phyloP scores from a whole-genome alignment of 2,113 vertebrate species.

The Agapornis roseicollis region DNA sequence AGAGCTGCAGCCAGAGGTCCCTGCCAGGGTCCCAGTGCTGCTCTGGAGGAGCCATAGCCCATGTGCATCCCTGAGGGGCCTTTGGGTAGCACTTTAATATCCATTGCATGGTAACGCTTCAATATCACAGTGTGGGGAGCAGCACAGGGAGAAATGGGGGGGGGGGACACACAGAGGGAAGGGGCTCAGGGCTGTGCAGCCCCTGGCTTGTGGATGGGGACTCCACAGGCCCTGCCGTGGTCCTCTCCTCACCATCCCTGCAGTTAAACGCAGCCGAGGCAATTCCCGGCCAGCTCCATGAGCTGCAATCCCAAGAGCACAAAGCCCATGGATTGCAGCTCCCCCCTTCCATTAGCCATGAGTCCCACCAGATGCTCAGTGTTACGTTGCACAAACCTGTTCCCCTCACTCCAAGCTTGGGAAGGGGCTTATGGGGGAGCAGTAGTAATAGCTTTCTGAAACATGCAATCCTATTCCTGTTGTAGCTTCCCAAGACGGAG shows the following conservation, averaged over 20 bases:
- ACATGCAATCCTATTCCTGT: neutral
- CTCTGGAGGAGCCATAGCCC: neutral
- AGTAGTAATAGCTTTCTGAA: rapidly evolving
- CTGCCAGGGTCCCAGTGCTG: neutral
- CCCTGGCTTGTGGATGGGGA: rapidly evolving
- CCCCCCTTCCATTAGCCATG: rapidly evolving
- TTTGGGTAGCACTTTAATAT: rapidly evolving
- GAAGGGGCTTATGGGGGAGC: neutral
- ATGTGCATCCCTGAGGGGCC: rapidly evolving
- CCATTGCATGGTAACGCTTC: neutral
- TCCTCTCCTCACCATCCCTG: neutral
- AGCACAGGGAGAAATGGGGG: too few species aligned
- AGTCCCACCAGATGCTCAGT: neutral
- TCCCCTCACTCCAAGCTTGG: neutral
- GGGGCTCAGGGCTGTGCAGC: rapidly evolving
- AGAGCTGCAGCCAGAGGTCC: neutral
- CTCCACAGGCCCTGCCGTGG: neutral
- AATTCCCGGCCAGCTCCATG: neutral
- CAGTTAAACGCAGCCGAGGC: rapidly evolving
- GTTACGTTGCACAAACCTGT: neutral
- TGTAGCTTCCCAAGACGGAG: neutral
- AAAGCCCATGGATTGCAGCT: rapidly evolving
- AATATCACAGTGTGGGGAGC: rapidly evolving
- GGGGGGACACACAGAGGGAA: too few species aligned
- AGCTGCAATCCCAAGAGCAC: neutral